These are phyloP conservation scores for Eulemur macaco DNA, from an alignment of 2,113 vertebrate species.

Conservation along the genomic window DNA sequence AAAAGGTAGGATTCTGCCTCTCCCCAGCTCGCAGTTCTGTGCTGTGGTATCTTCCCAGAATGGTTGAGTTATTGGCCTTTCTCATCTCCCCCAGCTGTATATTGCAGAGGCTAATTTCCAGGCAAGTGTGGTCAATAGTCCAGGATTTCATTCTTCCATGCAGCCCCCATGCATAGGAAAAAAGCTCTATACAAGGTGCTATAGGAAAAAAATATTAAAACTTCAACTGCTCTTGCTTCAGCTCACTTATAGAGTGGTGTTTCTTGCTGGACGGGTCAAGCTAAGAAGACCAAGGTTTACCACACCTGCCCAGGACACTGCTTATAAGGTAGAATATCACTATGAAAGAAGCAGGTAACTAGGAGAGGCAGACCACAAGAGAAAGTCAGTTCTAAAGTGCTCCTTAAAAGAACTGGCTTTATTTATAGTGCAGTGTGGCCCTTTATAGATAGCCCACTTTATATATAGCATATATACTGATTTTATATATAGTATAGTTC, in stretches of 20 bases:
- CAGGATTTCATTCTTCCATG: neutral
- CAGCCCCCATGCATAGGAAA: too few relatives aligned
- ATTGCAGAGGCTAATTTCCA: neutral
- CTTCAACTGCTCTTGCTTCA: neutral
- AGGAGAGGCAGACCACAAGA: neutral
- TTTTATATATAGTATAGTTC: neutral
- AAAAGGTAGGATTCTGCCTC: neutral
- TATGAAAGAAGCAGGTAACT: neutral
- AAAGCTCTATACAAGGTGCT: neutral
- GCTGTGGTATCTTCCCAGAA: neutral
- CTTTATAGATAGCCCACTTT: neutral
- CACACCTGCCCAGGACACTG: neutral
- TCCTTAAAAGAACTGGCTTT: neutral
- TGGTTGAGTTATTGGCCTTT: accelerated
- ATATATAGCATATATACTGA: neutral
- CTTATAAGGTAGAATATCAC: neutral
- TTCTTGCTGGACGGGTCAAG: neutral
- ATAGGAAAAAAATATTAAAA: neutral
- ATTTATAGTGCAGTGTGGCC: neutral
- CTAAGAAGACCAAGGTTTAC: neutral
- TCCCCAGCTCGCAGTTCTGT: neutral
- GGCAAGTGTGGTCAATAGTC: neutral
- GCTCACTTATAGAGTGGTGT: neutral
- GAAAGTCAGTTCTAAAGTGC: neutral
- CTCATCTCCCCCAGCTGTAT: neutral